Percentiles rank a stretch among this genome's conserved stretches.
phyloP scores from a whole-genome alignment of 2,797 vertebrate genomes.

The Xerus rutilus region DNA sequence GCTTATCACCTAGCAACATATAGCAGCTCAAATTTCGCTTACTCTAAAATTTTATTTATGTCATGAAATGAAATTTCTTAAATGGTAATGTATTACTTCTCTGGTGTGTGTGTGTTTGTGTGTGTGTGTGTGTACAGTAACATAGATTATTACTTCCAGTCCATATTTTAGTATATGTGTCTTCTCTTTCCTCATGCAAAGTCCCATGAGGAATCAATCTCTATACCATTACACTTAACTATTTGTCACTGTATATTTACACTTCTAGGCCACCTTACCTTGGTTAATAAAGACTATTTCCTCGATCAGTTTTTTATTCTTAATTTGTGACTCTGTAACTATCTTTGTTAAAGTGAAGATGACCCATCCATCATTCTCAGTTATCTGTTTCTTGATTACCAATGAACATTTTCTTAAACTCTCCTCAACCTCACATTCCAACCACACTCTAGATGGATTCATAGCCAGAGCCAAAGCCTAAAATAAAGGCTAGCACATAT shows the following conservation, averaged over 20 bases:
- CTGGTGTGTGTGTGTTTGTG: not conserved
- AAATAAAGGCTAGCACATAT: not conserved
- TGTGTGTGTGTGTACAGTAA: not conserved
- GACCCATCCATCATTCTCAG: not conserved
- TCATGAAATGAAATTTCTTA: not conserved
- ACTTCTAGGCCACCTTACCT: not conserved
- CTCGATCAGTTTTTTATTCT: not conserved
- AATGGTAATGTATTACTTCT: not conserved
- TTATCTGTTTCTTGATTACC: slow-evolving; percentile 19
- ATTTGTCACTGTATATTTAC: not conserved
- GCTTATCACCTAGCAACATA: not conserved
- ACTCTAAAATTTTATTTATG: not conserved
- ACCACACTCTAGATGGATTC: not conserved
- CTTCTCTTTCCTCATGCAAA: not conserved
- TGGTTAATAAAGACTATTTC: not conserved
- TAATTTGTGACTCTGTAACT: not conserved
- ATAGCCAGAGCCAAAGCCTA: not conserved
- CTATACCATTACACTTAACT: not conserved
- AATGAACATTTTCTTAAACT: not conserved
- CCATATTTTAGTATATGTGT: not conserved
- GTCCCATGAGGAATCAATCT: not conserved
- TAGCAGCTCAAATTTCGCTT: not conserved
- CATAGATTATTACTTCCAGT: not conserved
- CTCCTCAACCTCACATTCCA: not conserved
- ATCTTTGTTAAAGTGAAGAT: not conserved